phyloP scores from a whole-genome alignment of 2,888 invertebrate species.

The Drosophila nr. fundita region DNA sequence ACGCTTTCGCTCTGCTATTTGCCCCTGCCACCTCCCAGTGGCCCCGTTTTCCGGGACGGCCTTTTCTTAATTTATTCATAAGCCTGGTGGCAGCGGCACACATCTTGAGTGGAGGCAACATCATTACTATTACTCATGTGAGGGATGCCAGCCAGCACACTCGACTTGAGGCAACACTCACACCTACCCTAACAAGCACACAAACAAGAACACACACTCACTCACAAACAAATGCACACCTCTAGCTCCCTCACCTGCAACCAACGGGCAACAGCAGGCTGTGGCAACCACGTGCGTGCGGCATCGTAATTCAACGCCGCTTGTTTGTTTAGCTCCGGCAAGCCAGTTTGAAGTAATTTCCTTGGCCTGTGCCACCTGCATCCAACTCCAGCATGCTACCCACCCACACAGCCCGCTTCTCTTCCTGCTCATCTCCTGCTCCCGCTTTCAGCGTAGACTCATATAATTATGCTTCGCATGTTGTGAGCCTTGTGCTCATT shows the following conservation, averaged over 20 bases:
- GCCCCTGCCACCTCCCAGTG: constrained; percentile 3
- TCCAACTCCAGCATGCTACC: constrained; percentile 27
- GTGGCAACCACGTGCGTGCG: constrained; percentile 70
- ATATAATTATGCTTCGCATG: constrained; percentile 64
- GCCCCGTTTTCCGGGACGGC: constrained; percentile 34
- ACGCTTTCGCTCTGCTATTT: constrained; percentile 33
- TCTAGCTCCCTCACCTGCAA: constrained; percentile 10
- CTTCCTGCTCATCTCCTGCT: constrained; percentile 1
- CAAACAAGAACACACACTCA: not conserved
- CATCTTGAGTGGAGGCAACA: constrained; percentile 70
- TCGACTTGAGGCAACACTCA: constrained; percentile 27
- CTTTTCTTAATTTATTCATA: constrained; percentile 79
- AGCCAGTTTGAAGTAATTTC: constrained; percentile 70
- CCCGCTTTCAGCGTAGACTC: constrained; percentile 27
- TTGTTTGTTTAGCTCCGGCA: constrained; percentile 74
- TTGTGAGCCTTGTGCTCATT: constrained; percentile 69
- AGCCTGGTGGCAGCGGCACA: constrained; percentile 70
- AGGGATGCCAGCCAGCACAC: constrained; percentile 52
- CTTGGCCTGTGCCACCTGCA: constrained; percentile 61
- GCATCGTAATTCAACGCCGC: constrained; percentile 76
- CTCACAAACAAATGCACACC: constrained; percentile 1
- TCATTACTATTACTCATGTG: constrained; percentile 79
- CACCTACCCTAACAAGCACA: constrained; percentile 15
- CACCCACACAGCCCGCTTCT: constrained; percentile 9
- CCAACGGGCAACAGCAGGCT: constrained; percentile 22